Evolutionary conservation across 1,140 invertebrate species (phyloP), one percentile per base, ranked within the genome.

Genomic region (Aphaenogaster rudis): DNA sequence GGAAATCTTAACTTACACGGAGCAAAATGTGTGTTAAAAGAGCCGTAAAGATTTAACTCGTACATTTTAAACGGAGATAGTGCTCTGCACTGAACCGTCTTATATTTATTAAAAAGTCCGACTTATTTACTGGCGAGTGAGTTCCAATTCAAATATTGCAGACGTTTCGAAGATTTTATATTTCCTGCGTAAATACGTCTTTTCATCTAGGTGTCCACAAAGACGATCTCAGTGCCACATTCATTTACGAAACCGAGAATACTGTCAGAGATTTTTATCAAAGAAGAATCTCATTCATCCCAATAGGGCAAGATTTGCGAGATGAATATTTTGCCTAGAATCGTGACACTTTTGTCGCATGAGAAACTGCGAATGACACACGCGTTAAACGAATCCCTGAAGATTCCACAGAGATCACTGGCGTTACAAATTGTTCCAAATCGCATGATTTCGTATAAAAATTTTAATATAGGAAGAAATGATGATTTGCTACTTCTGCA

Each of bases 131-230:
- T 17, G 36, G 4, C 21, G 50, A 45, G 21, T 9, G n/a, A 42
- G 52, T 13, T 15, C 42, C 17, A 81, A 81, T 45, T 71, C 52
- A 28, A 64, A 61, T 82, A 72, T 74, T 45, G 39, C 42, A 39
- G 21, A 28, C 2, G 4, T n/a, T 50, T 36, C n/a, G n/a, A 28
- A 66, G 17, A 57, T 42, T 72, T 71, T 57, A 61, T 74, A 61
- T 63, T 13, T 76, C 11, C 7, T 13, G 2, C 13, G 33, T 21
- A 76, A 84, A 72, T 48, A 76, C 28, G 13, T 48, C 33, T 84
- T 84, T 17, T 84, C 69, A 76, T 63, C 72, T 7, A 89, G 88
- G 84, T 87, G 9, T 64, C 50, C 6, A 42, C 63, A 42, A 66
- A 66, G 17, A 42, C 21, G 57, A 77, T 7, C 15, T 52, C 15